Evolutionary conservation across 2,113 vertebrate genomes (phyloP).

Genomic region (Ancistrus triradiatus): DNA sequence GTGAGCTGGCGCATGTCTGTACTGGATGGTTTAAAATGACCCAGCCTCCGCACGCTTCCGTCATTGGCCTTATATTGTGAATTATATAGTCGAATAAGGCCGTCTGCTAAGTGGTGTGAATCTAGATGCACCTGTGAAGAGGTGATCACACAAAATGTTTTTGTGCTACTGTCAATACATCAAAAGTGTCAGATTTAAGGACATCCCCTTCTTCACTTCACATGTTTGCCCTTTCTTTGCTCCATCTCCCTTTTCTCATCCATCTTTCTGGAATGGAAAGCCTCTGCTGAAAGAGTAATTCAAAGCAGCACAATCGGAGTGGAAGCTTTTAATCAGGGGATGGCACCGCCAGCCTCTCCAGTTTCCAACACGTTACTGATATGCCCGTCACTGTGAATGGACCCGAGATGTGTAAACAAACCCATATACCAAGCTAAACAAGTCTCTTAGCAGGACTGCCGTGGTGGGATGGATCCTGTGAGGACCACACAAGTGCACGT

Average conservation of each 20-base stretch:
- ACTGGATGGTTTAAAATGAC: no score
- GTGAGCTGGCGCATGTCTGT: no score
- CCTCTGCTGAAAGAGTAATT: not conserved
- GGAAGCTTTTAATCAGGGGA: not conserved
- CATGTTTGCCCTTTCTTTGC: not conserved
- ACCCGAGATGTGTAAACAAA: not conserved
- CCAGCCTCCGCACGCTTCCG: no score
- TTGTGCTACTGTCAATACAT: no score
- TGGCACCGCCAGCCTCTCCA: not conserved
- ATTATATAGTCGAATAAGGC: no score
- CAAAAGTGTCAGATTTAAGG: no score
- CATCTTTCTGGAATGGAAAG: not conserved
- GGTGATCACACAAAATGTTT: no score
- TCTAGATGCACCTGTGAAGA: no score
- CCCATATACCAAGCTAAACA: not conserved
- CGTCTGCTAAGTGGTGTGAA: no score
- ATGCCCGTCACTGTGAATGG: not conserved
- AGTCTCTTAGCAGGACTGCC: conserved; percentile 1
- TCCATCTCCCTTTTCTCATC: not conserved
- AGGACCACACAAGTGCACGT: conserved; percentile 10
- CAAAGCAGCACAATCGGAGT: not conserved
- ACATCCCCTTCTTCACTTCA: not conserved
- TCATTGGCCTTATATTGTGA: no score
- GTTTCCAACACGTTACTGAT: not conserved
- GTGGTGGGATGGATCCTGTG: not conserved